Percentiles rank a stretch among this genome's conserved stretches.
Evolutionary conservation across 2,113 vertebrate species (phyloP).

Genomic region (Dromiciops gliroides): DNA sequence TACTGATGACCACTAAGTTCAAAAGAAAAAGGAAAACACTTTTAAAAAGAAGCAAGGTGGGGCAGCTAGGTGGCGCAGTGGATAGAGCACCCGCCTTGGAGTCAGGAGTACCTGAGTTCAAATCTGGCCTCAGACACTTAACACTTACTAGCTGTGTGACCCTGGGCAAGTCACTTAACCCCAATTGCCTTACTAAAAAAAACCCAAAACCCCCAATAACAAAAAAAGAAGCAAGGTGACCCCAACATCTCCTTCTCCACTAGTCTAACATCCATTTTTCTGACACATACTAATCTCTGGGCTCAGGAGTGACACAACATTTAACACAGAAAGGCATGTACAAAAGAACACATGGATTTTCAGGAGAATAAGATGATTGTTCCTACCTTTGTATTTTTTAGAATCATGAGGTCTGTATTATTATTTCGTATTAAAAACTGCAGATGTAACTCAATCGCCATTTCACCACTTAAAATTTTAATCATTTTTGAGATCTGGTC

Average conservation of each 20-base stretch:
- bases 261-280: background rate
- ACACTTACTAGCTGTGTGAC: too few relatives aligned
- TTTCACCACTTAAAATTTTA: constrained; percentile 98
- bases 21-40: background rate
- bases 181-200: too few relatives aligned
- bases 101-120: too few relatives aligned
- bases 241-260: background rate
- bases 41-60: background rate
- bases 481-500: constrained; percentile 99
- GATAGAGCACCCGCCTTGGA: too few relatives aligned
- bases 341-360: background rate
- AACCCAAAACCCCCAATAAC: too few relatives aligned
- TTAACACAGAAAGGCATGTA: background rate
- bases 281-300: background rate
- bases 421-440: constrained; percentile 99
- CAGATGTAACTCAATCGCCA: constrained; percentile 98
- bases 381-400: constrained; percentile 99
- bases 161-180: too few relatives aligned
- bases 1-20: background rate
- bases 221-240: background rate
- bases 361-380: background rate
- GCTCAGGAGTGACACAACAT: background rate
- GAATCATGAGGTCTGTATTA: constrained; percentile 99
- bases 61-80: too few relatives aligned
- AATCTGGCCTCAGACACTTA: too few relatives aligned